Evolutionary conservation across 2,113 vertebrate genomes (phyloP).

Genomic region (Cygnus atratus): DNA sequence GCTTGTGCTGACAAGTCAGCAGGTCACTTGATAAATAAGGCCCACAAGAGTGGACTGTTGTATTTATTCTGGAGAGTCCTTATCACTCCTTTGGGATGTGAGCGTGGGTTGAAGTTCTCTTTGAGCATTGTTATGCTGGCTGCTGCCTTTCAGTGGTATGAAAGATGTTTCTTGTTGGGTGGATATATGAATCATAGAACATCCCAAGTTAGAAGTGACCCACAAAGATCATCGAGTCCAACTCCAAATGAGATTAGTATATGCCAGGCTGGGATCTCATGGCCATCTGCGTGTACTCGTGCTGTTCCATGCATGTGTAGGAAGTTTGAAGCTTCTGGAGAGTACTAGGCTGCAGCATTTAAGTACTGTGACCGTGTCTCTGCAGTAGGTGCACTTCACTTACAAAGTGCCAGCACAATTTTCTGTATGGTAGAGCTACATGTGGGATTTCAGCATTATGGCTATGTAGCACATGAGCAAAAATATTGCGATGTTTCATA

Average conservation of each 20-base stretch:
- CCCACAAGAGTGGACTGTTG: neutral
- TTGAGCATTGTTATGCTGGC: neutral
- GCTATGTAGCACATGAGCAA: accelerated
- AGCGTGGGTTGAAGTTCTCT: neutral
- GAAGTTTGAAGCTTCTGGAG: neutral
- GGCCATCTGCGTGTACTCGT: neutral
- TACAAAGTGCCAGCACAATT: neutral
- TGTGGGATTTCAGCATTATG: neutral
- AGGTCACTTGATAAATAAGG: neutral
- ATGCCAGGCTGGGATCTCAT: neutral
- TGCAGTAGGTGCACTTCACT: neutral
- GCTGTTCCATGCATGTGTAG: neutral
- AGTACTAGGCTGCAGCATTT: neutral
- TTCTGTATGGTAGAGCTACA: neutral
- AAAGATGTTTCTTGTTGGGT: neutral
- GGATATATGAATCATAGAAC: neutral
- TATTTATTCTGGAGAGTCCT: neutral
- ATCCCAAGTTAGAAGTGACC: neutral
- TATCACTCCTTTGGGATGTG: neutral
- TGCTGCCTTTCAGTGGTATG: neutral
- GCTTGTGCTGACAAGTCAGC: neutral
- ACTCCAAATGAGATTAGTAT: neutral
- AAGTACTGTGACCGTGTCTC: neutral
- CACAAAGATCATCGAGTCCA: neutral
- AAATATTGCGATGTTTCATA: neutral